Conservation (phyloP, 2,113 vertebrate species). For the Corvus cornix region DNA sequence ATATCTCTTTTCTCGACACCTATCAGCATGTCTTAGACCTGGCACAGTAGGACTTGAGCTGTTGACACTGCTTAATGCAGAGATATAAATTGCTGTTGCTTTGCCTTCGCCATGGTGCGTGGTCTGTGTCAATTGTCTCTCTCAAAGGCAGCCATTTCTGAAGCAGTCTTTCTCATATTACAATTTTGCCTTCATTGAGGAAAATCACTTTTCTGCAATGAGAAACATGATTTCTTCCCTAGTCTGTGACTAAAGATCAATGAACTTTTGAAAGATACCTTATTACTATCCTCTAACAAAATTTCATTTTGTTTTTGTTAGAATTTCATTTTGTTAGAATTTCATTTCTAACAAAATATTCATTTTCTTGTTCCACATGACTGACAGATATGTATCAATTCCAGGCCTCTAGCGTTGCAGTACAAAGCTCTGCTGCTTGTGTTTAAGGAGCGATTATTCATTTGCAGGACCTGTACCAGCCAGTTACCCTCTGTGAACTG, state of each 20-base stretch:
- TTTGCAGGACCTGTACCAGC: not conserved
- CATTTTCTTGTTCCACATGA: not conserved
- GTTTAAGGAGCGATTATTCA: not conserved
- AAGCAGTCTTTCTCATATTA: not conserved
- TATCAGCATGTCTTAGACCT: not conserved
- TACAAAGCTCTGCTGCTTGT: not conserved
- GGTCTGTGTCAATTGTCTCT: not conserved
- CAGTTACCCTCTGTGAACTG: not conserved
- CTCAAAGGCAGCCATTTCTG: not conserved
- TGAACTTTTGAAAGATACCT: not conserved
- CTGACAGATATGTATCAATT: not conserved
- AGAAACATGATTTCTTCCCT: not conserved
- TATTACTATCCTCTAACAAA: not conserved
- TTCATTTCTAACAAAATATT: not conserved
- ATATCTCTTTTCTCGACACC: not conserved
- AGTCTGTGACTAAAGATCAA: not conserved
- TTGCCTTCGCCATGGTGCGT: fast-evolving
- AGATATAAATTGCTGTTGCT: not conserved
- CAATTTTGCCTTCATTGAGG: not conserved
- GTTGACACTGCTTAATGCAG: not conserved
- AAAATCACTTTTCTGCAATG: not conserved
- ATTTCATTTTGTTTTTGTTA: not conserved
- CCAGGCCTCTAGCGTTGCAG: not conserved
- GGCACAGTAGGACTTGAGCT: not conserved
- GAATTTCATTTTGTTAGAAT: too few species aligned